Evolutionary conservation across 1,140 invertebrate genomes (phyloP).

Genomic region (Trypoxylus dichotomus): DNA sequence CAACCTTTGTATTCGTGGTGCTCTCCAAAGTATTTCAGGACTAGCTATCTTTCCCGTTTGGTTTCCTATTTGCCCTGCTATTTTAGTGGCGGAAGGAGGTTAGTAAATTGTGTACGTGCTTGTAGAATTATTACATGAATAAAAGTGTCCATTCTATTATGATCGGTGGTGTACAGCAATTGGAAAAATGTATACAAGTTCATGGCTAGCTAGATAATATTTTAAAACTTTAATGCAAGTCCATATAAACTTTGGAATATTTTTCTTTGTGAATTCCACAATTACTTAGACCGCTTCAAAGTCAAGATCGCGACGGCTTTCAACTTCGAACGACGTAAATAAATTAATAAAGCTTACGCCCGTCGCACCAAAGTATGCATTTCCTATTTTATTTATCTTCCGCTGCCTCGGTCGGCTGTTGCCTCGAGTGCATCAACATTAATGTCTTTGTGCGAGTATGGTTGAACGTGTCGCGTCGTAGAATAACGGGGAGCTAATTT

Average conservation of each 20-base stretch:
- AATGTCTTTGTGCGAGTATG: background rate
- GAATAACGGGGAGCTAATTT: background rate
- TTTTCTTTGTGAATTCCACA: background rate
- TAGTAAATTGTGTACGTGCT: too few species aligned
- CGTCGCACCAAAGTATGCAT: background rate
- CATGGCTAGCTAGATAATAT: too few species aligned
- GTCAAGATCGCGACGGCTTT: background rate
- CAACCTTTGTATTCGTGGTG: too few species aligned
- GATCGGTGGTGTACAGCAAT: background rate
- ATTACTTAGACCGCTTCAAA: background rate
- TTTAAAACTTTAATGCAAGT: background rate
- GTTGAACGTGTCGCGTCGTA: background rate
- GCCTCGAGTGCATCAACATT: background rate
- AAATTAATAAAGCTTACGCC: background rate
- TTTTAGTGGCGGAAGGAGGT: too few species aligned
- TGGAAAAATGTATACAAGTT: background rate
- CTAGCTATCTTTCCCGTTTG: too few species aligned
- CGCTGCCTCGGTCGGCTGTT: too few species aligned
- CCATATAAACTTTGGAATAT: background rate
- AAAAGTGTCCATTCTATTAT: too few species aligned
- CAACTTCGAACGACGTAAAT: background rate
- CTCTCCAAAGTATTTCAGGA: too few species aligned
- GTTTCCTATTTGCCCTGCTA: too few species aligned
- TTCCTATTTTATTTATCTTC: conserved; percentile 1
- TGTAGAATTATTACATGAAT: too few species aligned